Evolutionary conservation across 2,888 invertebrate genomes (phyloP), one percentile per base, ranked within the genome.

Genomic region (Microplitis deprimator): DNA sequence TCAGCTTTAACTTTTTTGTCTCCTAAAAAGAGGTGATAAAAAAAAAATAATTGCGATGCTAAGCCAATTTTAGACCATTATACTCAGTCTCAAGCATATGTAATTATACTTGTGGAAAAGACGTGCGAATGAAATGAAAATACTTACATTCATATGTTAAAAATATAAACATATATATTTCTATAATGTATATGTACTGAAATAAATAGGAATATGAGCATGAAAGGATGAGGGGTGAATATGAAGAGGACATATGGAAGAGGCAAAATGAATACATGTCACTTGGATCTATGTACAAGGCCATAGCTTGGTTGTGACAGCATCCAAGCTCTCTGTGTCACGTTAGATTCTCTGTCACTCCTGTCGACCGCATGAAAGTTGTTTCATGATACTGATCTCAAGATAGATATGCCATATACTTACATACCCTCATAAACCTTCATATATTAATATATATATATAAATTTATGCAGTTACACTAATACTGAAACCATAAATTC

Each of bases 281-380:
- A 67, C 59, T 74, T 65, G 68, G 68, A 77, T 73, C 60, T 50
- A n/a, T 76, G 69, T 65, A 65, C 73, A 64, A 74, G 59, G 39
- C 73, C 65, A 64, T 64, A 39, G 73, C 59, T 70, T 70, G 59
- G 59, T 39, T 60, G 17, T 62, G 69, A 73, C 59, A 39, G 65
- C 68, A 72, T 41, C 40, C 50, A 75, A 68, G 69, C 50, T 64
- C 75, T 71, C 29, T 67, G 72, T 59, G 75, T 75, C 71, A 68
- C 20, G 72, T 72, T 68, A 75, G 69, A 75, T 72, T 59, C 39
- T 75, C 71, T 75, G 72, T 73, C 75, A 75, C 68, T 70, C 62
- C 75, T 73, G 78, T 75, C 78, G 67, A 75, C 73, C 71, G 61
- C 73, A 64, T 75, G 60, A 68, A 69, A 59, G 67, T 50, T 50